phyloP scores from a whole-genome alignment of 2,888 invertebrate species.

The Pachycephus smyrnensis region DNA sequence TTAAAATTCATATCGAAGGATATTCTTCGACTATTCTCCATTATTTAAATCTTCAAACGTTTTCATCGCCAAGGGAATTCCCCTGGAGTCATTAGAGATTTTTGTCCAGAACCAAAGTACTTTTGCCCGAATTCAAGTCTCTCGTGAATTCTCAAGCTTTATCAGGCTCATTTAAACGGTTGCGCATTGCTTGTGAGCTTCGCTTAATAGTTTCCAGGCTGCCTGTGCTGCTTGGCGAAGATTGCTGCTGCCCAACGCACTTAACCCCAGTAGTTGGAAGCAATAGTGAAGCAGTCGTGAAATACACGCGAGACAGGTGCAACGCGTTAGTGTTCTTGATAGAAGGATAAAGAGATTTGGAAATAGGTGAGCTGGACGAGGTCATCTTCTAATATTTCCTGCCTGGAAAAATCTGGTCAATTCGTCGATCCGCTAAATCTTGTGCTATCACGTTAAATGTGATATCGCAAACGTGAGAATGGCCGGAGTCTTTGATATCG shows the following conservation, averaged over 20 bases:
- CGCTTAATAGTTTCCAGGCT: too few species aligned
- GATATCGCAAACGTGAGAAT: conserved; percentile 66
- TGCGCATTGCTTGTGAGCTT: too few species aligned
- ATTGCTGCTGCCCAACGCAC: not conserved
- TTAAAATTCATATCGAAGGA: not conserved
- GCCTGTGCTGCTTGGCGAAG: not conserved
- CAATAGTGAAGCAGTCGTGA: not conserved
- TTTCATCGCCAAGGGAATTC: not conserved
- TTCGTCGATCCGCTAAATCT: not conserved
- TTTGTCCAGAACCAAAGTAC: not conserved
- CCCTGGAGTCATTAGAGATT: not conserved
- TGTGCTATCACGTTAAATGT: conserved; percentile 34
- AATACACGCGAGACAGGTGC: not conserved
- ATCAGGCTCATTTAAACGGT: too few species aligned
- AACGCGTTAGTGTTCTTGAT: not conserved
- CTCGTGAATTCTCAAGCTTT: too few species aligned
- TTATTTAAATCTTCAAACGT: not conserved
- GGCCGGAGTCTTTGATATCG: conserved; percentile 94
- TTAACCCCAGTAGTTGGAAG: not conserved
- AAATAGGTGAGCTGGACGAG: not conserved
- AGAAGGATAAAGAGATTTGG: not conserved
- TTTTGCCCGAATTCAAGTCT: not conserved
- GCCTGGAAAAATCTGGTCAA: not conserved
- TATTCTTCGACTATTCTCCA: not conserved
- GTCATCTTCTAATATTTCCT: not conserved